A percentile compares a stretch with the other conserved stretches of the same genome.
These are phyloP conservation scores for Icerya purchasi DNA, from an alignment of 2,888 invertebrate species.

Conservation along the genomic window DNA sequence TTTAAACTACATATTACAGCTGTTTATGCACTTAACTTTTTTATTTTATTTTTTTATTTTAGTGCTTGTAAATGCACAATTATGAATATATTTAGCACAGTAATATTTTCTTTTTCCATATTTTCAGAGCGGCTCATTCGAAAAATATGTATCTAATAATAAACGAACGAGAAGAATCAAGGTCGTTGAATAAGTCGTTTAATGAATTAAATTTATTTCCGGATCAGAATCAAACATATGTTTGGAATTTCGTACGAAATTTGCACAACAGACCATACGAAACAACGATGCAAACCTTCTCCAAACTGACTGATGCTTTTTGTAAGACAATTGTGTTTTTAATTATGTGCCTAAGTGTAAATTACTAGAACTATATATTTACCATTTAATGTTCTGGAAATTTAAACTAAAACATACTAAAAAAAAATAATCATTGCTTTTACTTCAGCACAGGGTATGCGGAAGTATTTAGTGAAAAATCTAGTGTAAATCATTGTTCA, in stretches of 20 bases:
- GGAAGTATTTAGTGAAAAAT: no score
- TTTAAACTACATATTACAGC: no score
- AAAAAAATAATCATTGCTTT: no score
- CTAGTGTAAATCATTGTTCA: no score
- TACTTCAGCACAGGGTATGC: no score
- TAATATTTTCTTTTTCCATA: no score
- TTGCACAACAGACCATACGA: conserved; percentile 51
- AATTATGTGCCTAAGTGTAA: neutral
- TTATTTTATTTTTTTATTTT: no score
- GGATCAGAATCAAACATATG: conserved; percentile 36
- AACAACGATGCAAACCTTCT: conserved; percentile 64
- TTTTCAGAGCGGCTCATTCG: no score
- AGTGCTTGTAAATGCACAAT: no score
- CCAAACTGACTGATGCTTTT: conserved; percentile 61
- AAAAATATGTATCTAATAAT: conserved; percentile 6
- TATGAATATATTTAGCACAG: no score
- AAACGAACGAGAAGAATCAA: conserved; percentile 14
- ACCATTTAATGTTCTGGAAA: neutral
- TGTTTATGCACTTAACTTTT: no score
- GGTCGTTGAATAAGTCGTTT: conserved; percentile 13
- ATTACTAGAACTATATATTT: neutral
- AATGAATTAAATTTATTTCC: conserved; percentile 55
- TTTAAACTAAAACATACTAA: no score
- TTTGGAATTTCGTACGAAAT: conserved; percentile 39
- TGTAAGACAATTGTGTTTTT: conserved; percentile 27